phyloP scores from a whole-genome alignment of 2,888 invertebrate genomes.

The Drosophila multiciliata region DNA sequence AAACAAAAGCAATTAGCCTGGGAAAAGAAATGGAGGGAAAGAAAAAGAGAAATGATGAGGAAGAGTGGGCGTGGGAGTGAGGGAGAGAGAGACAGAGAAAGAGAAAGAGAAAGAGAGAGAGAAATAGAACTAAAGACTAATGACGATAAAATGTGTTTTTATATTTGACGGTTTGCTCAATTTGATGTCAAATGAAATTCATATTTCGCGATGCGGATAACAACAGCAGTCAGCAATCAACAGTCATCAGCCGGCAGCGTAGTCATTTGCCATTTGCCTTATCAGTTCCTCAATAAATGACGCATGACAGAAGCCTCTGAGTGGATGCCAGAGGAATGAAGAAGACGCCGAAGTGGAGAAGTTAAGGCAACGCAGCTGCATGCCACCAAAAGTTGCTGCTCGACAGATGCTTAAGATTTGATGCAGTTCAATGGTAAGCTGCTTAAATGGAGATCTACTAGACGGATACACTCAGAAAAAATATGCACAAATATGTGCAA shows the following conservation, averaged over 20 bases:
- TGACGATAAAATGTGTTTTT: constrained; percentile 73
- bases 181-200: constrained; percentile 76
- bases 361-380: background rate
- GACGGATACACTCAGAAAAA: background rate
- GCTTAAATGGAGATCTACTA: background rate
- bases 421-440: background rate
- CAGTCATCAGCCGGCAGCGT: constrained; percentile 5
- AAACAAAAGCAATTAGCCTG: constrained; percentile 48
- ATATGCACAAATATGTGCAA: background rate
- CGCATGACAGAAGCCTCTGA: constrained; percentile 43
- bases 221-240: background rate
- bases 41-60: background rate
- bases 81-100: background rate
- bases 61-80: background rate
- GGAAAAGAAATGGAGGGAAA: constrained; percentile 1
- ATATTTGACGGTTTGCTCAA: constrained; percentile 48
- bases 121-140: background rate
- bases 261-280: constrained; percentile 45
- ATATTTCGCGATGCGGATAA: constrained; percentile 58
- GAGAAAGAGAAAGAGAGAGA: background rate
- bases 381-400: background rate
- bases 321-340: background rate
- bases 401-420: constrained; percentile 17
- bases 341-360: background rate
- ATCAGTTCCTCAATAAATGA: constrained; percentile 72